These are phyloP conservation scores for Calliphora vicina DNA, from an alignment of 1,140 invertebrate species.

Conservation along the genomic window DNA sequence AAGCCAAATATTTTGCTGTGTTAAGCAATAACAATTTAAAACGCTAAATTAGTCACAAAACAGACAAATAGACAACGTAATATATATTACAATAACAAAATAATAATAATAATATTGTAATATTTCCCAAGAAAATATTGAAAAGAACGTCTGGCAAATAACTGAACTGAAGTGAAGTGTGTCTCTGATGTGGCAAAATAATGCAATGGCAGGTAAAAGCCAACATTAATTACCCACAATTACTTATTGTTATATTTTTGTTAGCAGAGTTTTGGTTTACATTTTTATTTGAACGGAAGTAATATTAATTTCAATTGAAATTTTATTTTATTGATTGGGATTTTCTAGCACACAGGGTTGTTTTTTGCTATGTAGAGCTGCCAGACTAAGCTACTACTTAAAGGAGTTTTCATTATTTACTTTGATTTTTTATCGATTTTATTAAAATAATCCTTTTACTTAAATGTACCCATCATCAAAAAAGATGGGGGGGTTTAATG, in stretches of 20 bases:
- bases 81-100: neutral
- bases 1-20: conserved; percentile 17
- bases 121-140: neutral
- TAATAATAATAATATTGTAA: neutral
- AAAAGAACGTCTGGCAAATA: neutral
- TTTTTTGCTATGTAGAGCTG: too few relatives aligned
- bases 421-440: too few relatives aligned
- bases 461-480: too few relatives aligned
- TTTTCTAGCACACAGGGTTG: neutral
- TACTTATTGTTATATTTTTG: conserved; percentile 20
- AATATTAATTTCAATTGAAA: neutral
- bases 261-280: neutral
- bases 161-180: neutral
- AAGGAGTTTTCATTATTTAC: too few relatives aligned
- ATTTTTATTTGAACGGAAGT: neutral
- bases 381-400: too few relatives aligned
- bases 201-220: conserved; percentile 13
- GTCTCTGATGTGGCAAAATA: neutral
- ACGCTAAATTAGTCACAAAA: conserved; percentile 41
- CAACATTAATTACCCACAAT: conserved; percentile 30
- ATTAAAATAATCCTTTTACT: too few relatives aligned
- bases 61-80: conserved; percentile 21
- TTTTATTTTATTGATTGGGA: neutral
- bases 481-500: too few relatives aligned
- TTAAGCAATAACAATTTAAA: conserved; percentile 41